Percentiles rank a stretch among this genome's conserved stretches.
Conservation (phyloP, 1,140 invertebrate genomes). For the Cotesia typhae region DNA sequence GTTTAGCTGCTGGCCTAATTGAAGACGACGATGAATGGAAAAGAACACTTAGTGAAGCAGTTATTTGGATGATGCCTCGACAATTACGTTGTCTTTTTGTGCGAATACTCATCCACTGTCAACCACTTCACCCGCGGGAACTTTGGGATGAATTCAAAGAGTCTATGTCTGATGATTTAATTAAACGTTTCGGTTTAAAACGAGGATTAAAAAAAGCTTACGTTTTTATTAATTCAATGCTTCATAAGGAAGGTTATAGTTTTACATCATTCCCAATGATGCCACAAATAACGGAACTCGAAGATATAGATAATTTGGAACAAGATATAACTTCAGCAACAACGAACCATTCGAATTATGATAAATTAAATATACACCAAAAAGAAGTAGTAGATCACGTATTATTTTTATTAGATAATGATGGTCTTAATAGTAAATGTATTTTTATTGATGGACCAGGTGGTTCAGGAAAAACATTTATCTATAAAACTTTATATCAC, state of each 20-base stretch:
- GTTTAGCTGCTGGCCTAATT: constrained; percentile 35
- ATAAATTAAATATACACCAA: constrained; percentile 10
- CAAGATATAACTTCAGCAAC: background rate
- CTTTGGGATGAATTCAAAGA: background rate
- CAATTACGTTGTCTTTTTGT: constrained; percentile 16
- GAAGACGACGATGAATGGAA: constrained; percentile 37
- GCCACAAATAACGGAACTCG: background rate
- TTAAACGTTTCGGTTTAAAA: background rate
- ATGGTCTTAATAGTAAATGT: background rate
- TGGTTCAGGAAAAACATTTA: background rate
- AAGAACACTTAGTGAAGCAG: constrained; percentile 26
- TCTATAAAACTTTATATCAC: constrained; percentile 18
- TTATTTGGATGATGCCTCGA: background rate
- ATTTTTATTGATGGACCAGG: background rate
- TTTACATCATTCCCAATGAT: constrained; percentile 1
- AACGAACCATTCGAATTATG: background rate
- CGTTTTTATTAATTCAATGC: background rate
- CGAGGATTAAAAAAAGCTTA: background rate
- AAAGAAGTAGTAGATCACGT: constrained; percentile 14
- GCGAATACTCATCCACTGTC: background rate
- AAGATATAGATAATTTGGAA: background rate
- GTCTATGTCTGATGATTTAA: background rate
- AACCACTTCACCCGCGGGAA: background rate
- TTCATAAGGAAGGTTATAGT: background rate
- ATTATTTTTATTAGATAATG: background rate